Percentiles rank a stretch among this genome's conserved stretches.
Evolutionary conservation across 2,797 vertebrate species (phyloP).

Genomic region (Parauchenoglanis punctatus): DNA sequence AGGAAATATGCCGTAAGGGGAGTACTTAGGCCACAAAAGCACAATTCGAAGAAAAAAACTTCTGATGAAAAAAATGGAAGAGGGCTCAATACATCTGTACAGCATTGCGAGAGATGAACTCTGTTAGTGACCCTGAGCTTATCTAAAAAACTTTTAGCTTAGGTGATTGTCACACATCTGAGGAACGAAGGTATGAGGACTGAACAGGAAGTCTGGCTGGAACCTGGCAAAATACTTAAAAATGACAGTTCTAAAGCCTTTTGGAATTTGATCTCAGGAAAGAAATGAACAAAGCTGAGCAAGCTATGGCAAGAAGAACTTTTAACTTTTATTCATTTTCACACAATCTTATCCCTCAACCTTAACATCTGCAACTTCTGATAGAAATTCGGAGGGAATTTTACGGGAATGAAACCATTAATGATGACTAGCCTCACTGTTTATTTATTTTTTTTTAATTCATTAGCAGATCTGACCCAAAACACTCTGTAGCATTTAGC

Average conservation of each 20-base stretch:
- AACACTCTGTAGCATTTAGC: not conserved
- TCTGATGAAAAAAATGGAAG: slow-evolving; percentile 55
- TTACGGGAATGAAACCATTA: not conserved
- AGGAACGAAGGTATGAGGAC: slow-evolving; percentile 68
- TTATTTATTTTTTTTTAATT: not conserved
- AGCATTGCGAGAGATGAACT: slow-evolving; percentile 55
- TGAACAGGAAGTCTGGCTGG: slow-evolving; percentile 68
- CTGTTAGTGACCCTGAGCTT: slow-evolving; percentile 65
- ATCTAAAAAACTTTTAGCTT: slow-evolving; percentile 67
- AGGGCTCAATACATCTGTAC: not conserved
- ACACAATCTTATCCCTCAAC: not conserved
- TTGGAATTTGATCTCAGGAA: not conserved
- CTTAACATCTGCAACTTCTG: not conserved
- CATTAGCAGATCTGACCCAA: not conserved
- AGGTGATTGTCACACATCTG: slow-evolving; percentile 53
- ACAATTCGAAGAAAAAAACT: slow-evolving; percentile 72
- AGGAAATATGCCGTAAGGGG: slow-evolving; percentile 74
- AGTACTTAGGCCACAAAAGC: slow-evolving; percentile 72
- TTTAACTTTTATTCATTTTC: not conserved
- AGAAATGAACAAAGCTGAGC: not conserved
- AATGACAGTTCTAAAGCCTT: not conserved
- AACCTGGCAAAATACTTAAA: slow-evolving; percentile 66
- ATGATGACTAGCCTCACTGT: not conserved
- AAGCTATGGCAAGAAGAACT: not conserved
- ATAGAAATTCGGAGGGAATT: not conserved